A percentile compares a stretch with the other conserved stretches of the same genome.
phyloP scores from a whole-genome alignment of 2,888 invertebrate genomes.

The Macrophya annulata region DNA sequence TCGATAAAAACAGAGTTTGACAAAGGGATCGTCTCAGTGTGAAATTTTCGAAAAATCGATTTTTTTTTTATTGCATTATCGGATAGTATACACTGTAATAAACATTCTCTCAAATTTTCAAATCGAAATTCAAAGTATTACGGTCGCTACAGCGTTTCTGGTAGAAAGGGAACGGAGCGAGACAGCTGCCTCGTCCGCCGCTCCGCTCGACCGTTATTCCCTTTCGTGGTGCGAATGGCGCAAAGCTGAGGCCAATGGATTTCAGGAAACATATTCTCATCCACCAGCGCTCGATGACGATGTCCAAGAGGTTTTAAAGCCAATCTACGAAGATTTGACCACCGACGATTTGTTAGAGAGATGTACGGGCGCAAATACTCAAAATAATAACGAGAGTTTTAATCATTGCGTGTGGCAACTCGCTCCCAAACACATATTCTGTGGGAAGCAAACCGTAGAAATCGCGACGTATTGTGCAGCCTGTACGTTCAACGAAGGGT shows the following conservation, averaged over 20 bases:
- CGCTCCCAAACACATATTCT: slow-evolving; percentile 59
- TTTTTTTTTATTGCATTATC: too few species aligned
- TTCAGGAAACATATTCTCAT: slow-evolving; percentile 57
- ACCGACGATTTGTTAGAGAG: slow-evolving; percentile 58
- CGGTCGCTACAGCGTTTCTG: too few species aligned
- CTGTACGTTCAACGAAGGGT: slow-evolving; percentile 60
- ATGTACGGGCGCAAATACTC: slow-evolving; percentile 60
- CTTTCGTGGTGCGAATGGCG: too few species aligned
- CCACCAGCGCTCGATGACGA: slow-evolving; percentile 58
- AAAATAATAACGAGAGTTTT: slow-evolving; percentile 62
- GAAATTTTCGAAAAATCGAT: too few species aligned
- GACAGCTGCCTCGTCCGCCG: too few species aligned
- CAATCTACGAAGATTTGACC: slow-evolving; percentile 59
- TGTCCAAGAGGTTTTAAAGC: slow-evolving; percentile 58
- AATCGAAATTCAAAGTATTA: too few species aligned
- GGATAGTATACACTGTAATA: too few species aligned
- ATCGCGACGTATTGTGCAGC: slow-evolving; percentile 58
- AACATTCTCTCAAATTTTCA: too few species aligned
- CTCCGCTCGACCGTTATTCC: too few species aligned
- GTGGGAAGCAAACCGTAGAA: slow-evolving; percentile 56
- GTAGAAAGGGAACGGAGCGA: too few species aligned
- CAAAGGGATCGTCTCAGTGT: too few species aligned
- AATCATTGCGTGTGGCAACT: slow-evolving; percentile 60
- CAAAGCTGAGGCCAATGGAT: slow-evolving; percentile 44
- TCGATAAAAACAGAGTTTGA: too few species aligned